Evolutionary conservation across 2,888 invertebrate genomes (phyloP), one percentile per base, ranked within the genome.

Genomic region (Cryptocephalus primarius): DNA sequence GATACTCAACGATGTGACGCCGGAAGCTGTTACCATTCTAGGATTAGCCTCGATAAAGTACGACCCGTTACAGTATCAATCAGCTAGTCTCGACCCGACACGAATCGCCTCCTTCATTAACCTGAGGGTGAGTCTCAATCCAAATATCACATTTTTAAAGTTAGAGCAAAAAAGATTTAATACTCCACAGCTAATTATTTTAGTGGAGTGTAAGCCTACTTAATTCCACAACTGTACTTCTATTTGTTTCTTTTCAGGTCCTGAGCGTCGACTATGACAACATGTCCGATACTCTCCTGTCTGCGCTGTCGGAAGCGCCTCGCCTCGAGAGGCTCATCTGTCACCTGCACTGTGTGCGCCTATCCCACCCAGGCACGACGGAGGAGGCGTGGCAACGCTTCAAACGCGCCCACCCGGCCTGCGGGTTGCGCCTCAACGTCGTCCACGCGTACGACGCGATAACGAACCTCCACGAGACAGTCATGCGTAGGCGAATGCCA

Each of bases 31-130:
- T 42, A 73, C 75, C 48, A 73, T 77, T 52, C 71, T 86, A 39
- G 82, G 83, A 57, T 69, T 86, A 56, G 82, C 84, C 53, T 82
- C 83, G 43, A 77, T 86, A 32, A 85, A 85, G 67, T 82, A 82
- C 64, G 81, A 84, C 72, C 82, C 84, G 47, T 77, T 79, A 59
- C 75, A 77, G 60, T 84, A 84, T 68, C 54, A 56, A 46, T 73
- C 76, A 42, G 65, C 73, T 32, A 72, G 75, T 55, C 72, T 83
- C 49, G 72, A 80, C 59, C 71, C 77, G 44, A 65, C 71, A 43
- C 65, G 77, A 51, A 75, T 86, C 55, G 71, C 72, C 53, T 74
- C 76, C 44, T 84, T 83, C 61, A 68, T 69, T 48, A 73, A 74
- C 55, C 68, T 83, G 51, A 75, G 75, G 67, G 76, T 76, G 59